phyloP scores from a whole-genome alignment of 2,113 vertebrate genomes.

The Odontesthes bonariensis region DNA sequence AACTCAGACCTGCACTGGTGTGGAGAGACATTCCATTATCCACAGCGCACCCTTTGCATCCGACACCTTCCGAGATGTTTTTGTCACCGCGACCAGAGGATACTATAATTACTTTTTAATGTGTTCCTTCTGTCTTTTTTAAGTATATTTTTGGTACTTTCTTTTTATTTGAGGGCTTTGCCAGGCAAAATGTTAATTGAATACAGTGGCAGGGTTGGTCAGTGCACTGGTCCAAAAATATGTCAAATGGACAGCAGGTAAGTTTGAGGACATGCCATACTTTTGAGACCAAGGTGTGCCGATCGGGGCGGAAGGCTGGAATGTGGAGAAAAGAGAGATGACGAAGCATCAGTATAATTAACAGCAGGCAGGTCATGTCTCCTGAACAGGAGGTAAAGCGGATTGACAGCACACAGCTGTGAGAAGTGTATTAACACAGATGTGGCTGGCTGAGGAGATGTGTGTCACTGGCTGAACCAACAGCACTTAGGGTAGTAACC shows the following conservation, averaged over 20 bases:
- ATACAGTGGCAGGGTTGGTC: conserved; percentile 51
- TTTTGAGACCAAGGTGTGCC: conserved; percentile 54
- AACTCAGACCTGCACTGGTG: conserved; percentile 70
- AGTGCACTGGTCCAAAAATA: no score
- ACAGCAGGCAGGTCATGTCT: conserved; percentile 60
- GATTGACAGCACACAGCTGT: conserved; percentile 77
- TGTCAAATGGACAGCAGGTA: conserved; percentile 72
- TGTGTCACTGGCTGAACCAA: conserved; percentile 79
- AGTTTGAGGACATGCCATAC: conserved; percentile 68
- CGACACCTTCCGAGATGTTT: conserved; percentile 54
- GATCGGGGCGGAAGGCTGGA: conserved; percentile 53
- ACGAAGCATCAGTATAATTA: conserved; percentile 71
- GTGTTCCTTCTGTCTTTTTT: conserved; percentile 31
- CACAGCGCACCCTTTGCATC: conserved; percentile 56
- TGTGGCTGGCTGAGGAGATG: conserved; percentile 72
- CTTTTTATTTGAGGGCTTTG: conserved; percentile 21
- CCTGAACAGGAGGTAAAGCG: conserved; percentile 50
- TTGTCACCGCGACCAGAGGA: conserved; percentile 64
- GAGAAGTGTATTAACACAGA: conserved; percentile 77
- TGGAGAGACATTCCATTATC: conserved; percentile 56
- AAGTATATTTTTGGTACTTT: conserved; percentile 17
- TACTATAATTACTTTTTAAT: conserved; percentile 61
- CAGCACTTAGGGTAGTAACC: conserved; percentile 79
- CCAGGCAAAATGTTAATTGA: conserved; percentile 46
- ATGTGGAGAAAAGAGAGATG: conserved; percentile 54